Evolutionary conservation across 2,797 vertebrate genomes (phyloP), one percentile per base, ranked within the genome.

Genomic region (Heliangelus exortis): DNA sequence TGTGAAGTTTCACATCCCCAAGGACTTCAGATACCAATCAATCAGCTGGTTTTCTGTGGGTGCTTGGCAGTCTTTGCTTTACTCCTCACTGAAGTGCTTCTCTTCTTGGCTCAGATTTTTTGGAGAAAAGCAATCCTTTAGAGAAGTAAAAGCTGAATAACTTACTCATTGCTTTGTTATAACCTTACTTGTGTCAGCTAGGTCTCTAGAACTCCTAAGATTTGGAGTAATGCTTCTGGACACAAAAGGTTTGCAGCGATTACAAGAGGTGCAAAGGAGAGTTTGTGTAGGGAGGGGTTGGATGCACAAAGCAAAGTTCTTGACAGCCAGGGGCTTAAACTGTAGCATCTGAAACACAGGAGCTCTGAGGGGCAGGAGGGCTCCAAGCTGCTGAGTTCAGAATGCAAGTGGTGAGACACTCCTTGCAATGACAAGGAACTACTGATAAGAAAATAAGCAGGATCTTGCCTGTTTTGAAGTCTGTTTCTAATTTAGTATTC

Each of bases 1-100:
- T 84, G 6, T n/a, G 73, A 36, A 20, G 80, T 53, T 84, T 69
- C 47, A 59, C 61, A 45, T 5, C 63, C 80, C 31, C 45, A 4
- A 0, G 2, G 6, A 5, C 47, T 59, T 29, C 76, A 78, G 82
- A 62, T 53, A 45, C 12, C 0, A 0, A 9, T 68, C 0, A 0
- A 51, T 84, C 72, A 45, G 39, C 53, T 82, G 50, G 7, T 73
- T 57, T 83, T 47, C 41, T 67, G 22, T 16, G 75, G 25, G 18
- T 43, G 73, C 72, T 93, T 84, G 90, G 54, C 95, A 90, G 59
- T 50, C 76, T 78, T 87, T 86, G 61, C 5, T 89, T 94, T 86
- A 43, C 48, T 83, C 80, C 80, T 86, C 47, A 92, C 95, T 96
- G 92, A 59, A 81, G 69, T 3, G 21, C 62, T 82, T 68, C 91